Percentiles rank a stretch among this genome's conserved stretches.
Evolutionary conservation across 2,888 invertebrate species (phyloP).

Genomic region (Troilus luridus): DNA sequence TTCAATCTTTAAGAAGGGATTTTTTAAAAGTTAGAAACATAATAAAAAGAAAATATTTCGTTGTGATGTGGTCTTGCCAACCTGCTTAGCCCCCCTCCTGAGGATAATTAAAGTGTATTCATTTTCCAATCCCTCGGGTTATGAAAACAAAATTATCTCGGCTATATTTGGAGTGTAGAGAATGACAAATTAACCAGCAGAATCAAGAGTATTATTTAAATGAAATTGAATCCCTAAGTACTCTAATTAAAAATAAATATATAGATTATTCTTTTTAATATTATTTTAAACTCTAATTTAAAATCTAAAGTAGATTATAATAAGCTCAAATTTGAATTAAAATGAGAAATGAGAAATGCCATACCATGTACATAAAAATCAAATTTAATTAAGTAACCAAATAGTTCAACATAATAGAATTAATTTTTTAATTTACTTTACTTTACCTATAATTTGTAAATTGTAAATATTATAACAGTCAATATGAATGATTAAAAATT

Average conservation of each 20-base stretch:
- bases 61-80: neutral
- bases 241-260: neutral
- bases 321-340: neutral
- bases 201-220: neutral
- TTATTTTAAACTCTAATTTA: neutral
- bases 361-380: neutral
- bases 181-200: conserved; percentile 1
- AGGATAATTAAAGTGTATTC: conserved; percentile 40
- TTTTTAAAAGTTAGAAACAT: no score
- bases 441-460: no score
- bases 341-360: neutral
- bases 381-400: neutral
- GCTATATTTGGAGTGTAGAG: neutral
- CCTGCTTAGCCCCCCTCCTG: neutral
- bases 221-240: neutral
- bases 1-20: no score
- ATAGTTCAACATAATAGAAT: neutral
- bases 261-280: neutral
- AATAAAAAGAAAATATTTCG: no score
- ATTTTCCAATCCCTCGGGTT: conserved; percentile 18
- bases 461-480: neutral
- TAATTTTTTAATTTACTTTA: neutral
- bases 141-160: conserved; percentile 19
- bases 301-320: neutral
- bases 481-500: neutral